Base-by-base conservation (phyloP, 2,113 vertebrate species). In the Corythaixoides concolor region DNA sequence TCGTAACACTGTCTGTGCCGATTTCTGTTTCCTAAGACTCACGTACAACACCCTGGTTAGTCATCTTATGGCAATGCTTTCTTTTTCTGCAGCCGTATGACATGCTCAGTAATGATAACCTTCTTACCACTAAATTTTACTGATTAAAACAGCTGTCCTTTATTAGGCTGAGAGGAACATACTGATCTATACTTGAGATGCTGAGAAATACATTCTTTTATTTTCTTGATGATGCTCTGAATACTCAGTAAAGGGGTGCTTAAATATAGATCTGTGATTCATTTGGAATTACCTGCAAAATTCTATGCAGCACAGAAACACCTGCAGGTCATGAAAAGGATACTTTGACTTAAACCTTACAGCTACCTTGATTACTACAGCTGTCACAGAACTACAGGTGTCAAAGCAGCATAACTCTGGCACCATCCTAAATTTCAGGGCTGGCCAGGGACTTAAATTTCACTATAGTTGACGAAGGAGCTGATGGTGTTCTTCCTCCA, bases 1-100 rank as follows among this genome's bases (percentile, higher is more conserved):
- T 10, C 9, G 23, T 32, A 69, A 15, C 2, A 5, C 16, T 77
- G 5, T 26, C 80, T 77, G 27, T 41, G 39, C 6, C 0, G 1
- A 35, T 66, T n/a, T 74, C 13, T 60, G 30, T 80, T 80, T 69
- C 12, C 16, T 11, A 59, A 66, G 9, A 19, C 23, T 47, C 66
- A 9, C 23, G 24, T 8, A 18, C 6, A 88, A 52, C 39, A 58
- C 3, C 5, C 23, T 37, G 47, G 18, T 47, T 27, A 39, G 18
- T 27, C 19, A 63, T 17, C 35, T 80, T 27, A 24, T 11, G 1
- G 1, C 2, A 16, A 2, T 17, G 35, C 4, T 67, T 70, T 33
- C 52, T 66, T 83, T 47, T 72, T 30, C 28, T 79, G 28, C 49
- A 75, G 47, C 32, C n/a, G 6, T 8, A 19, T 4, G 8, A 33